Conservation (phyloP, 1,140 invertebrate species). For the Dryas iulia region DNA sequence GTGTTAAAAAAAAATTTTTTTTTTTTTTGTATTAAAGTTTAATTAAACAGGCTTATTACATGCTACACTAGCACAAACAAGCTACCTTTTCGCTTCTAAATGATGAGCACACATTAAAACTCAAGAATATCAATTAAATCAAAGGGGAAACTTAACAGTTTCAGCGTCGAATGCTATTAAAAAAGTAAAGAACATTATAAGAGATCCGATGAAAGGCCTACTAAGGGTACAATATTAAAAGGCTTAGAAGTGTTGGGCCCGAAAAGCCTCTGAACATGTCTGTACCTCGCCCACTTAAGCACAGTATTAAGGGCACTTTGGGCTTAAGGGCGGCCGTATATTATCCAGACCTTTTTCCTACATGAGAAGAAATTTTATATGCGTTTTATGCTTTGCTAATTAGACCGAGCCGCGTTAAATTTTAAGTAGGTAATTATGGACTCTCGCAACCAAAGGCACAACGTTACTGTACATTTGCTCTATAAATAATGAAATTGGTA, state of each 20-base stretch:
- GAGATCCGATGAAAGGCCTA: constrained; percentile 55
- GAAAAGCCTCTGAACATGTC: constrained; percentile 76
- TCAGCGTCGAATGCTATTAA: constrained; percentile 51
- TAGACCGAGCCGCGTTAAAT: constrained; percentile 41
- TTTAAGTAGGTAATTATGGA: constrained; percentile 45
- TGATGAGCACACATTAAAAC: constrained; percentile 5
- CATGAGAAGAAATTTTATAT: constrained; percentile 48
- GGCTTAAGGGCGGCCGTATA: constrained; percentile 66
- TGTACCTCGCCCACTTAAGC: constrained; percentile 74
- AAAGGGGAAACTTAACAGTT: constrained; percentile 41
- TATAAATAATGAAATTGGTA: neutral
- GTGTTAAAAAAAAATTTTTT: too few relatives aligned
- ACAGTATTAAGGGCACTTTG: constrained; percentile 77
- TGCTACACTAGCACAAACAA: neutral
- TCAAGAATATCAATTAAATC: constrained; percentile 24
- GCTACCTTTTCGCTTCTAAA: neutral
- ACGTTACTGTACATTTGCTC: neutral
- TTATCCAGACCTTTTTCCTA: constrained; percentile 61
- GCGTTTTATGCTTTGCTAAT: constrained; percentile 51
- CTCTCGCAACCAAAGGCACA: constrained; percentile 14
- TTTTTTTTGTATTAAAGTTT: too few relatives aligned
- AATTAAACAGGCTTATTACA: too few relatives aligned
- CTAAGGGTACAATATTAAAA: constrained; percentile 74
- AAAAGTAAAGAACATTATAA: constrained; percentile 55
- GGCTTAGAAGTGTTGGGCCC: constrained; percentile 74